These are phyloP conservation scores for Acrossocheilus wenchowensis DNA, from an alignment of 2,797 vertebrate species.

Conservation along the genomic window DNA sequence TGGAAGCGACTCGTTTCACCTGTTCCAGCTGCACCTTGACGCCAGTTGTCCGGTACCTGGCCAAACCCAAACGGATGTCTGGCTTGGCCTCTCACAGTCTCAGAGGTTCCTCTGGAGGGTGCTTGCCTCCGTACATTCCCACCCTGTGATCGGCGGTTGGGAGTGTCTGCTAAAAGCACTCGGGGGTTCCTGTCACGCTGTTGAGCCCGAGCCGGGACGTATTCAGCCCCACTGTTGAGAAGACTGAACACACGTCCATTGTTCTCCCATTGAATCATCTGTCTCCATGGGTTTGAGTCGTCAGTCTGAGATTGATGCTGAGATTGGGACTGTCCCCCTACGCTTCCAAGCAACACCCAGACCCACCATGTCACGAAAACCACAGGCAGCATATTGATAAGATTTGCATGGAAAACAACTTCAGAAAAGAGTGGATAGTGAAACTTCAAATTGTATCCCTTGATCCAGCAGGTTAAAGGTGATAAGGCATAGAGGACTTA, in stretches of 20 bases:
- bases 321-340: constrained; percentile 72
- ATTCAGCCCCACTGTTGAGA: constrained; percentile 92
- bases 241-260: constrained; percentile 91
- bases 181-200: constrained; percentile 72
- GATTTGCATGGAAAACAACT: constrained; percentile 45
- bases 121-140: constrained; percentile 87
- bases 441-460: constrained; percentile 67
- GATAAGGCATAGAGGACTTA: constrained; percentile 34
- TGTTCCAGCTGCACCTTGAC: constrained; percentile 80
- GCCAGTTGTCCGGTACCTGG: constrained; percentile 95
- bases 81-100: constrained; percentile 89
- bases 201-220: constrained; percentile 80
- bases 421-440: constrained; percentile 68
- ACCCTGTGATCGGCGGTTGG: constrained; percentile 73
- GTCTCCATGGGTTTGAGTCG: constrained; percentile 84
- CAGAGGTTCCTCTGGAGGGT: constrained; percentile 82
- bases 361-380: constrained; percentile 72
- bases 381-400: constrained; percentile 69
- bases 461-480: constrained; percentile 54
- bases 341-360: constrained; percentile 74
- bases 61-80: constrained; percentile 96
- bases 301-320: constrained; percentile 61
- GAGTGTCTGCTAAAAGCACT: constrained; percentile 81
- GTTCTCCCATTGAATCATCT: constrained; percentile 97
- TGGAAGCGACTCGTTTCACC: constrained; percentile 70